These are phyloP conservation scores for Hemiprocne comata DNA, from an alignment of 2,113 vertebrate genomes.

Conservation along the genomic window DNA sequence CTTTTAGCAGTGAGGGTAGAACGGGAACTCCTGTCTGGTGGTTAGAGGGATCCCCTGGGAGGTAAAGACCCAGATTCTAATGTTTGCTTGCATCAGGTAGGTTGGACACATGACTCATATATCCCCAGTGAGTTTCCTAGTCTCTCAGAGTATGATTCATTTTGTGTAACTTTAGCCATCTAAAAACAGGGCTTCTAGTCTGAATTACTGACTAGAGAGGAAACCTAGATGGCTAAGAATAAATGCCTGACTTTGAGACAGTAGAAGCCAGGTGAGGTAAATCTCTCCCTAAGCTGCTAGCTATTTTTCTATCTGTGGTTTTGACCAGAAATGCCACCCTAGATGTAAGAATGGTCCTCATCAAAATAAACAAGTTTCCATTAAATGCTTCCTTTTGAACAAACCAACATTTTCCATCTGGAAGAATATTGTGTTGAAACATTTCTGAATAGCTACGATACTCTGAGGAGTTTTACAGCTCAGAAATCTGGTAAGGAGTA, in stretches of 20 bases:
- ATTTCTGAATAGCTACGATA: not conserved
- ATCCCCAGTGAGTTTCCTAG: not conserved
- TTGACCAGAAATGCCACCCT: slow-evolving; percentile 32
- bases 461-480: not conserved
- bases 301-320: slow-evolving; percentile 38
- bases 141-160: slow-evolving; percentile 3
- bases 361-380: slow-evolving; percentile 26
- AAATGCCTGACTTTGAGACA: not conserved
- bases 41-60: not conserved
- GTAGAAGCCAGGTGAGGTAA: slow-evolving; percentile 56
- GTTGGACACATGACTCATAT: slow-evolving; percentile 29
- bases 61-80: not conserved
- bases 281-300: not conserved
- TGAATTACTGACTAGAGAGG: slow-evolving; percentile 43
- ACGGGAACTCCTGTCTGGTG: not conserved
- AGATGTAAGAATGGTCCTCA: not conserved
- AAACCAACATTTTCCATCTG: not conserved
- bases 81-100: not conserved
- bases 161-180: slow-evolving; percentile 27
- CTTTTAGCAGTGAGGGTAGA: not conserved
- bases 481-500: not conserved
- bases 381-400: not conserved
- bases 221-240: slow-evolving; percentile 34
- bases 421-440: not conserved
- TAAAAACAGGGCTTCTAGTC: slow-evolving; percentile 29